phyloP scores from a whole-genome alignment of 2,888 invertebrate species.

The Drosophila anomelani region DNA sequence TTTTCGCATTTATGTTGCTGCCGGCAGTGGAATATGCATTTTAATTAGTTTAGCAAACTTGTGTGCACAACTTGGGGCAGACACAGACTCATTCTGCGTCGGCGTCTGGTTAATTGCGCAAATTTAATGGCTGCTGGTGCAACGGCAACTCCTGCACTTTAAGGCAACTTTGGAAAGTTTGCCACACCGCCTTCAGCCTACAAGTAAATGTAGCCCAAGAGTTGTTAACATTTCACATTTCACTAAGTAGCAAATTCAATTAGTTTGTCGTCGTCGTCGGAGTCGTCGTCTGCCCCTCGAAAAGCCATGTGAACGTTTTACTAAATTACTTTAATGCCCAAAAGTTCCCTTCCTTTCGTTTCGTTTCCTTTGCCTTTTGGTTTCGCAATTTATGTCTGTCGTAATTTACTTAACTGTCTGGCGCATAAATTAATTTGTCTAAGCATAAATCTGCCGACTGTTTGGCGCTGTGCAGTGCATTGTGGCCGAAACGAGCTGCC shows the following conservation, averaged over 20 bases:
- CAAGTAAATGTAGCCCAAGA: constrained; percentile 57
- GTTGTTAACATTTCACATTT: constrained; percentile 76
- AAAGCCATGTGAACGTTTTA: constrained; percentile 48
- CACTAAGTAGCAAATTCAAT: constrained; percentile 80
- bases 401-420: constrained; percentile 68
- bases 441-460: constrained; percentile 69
- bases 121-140: constrained; percentile 64
- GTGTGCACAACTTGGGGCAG: constrained; percentile 44
- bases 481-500: constrained; percentile 46
- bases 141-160: constrained; percentile 62
- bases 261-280: constrained; percentile 55
- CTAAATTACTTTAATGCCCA: constrained; percentile 67
- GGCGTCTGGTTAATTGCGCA: constrained; percentile 71
- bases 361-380: constrained; percentile 37
- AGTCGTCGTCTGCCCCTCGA: neutral
- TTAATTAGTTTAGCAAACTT: constrained; percentile 79
- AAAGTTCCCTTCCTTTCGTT: constrained; percentile 36
- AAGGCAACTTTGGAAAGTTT: constrained; percentile 47
- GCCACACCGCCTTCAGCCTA: constrained; percentile 24
- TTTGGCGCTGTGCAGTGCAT: constrained; percentile 16
- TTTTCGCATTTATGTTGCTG: constrained; percentile 56
- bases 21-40: constrained; percentile 74
- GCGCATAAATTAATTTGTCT: constrained; percentile 71
- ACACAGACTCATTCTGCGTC: constrained; percentile 33
- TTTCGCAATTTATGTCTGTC: constrained; percentile 63